These are phyloP conservation scores for Megalops atlanticus DNA, from an alignment of 2,113 vertebrate genomes.

Conservation along the genomic window DNA sequence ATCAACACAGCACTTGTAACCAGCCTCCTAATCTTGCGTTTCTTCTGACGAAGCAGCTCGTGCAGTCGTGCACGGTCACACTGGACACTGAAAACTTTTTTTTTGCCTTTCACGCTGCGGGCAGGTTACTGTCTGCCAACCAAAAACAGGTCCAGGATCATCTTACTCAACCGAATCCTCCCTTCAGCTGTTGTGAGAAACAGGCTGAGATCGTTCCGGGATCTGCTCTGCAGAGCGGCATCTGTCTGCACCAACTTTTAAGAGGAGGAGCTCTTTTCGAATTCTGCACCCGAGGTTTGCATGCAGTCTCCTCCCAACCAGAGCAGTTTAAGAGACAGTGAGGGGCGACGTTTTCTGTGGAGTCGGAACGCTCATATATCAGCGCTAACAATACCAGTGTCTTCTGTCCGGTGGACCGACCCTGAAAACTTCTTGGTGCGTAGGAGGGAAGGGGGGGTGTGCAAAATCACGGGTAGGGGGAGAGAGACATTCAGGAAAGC, in stretches of 20 bases:
- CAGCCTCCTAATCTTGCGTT: too few species aligned
- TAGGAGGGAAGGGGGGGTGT: background rate
- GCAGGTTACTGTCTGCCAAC: background rate
- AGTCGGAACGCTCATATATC: background rate
- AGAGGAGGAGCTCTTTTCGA: slow-evolving; percentile 48
- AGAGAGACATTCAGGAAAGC: background rate
- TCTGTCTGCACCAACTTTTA: background rate
- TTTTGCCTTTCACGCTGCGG: too few species aligned
- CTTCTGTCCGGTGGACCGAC: background rate
- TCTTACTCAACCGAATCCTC: background rate
- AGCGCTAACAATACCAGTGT: background rate
- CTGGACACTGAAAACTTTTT: background rate
- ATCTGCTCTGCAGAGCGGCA: background rate
- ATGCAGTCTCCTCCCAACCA: slow-evolving; percentile 48
- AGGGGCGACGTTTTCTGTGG: background rate
- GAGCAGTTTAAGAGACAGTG: background rate
- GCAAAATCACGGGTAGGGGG: background rate
- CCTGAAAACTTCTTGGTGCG: slow-evolving; percentile 6
- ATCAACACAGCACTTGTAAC: too few species aligned
- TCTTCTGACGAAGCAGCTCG: too few species aligned
- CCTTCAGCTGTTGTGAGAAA: background rate
- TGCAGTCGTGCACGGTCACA: background rate
- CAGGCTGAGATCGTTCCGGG: background rate
- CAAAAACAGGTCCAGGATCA: background rate
- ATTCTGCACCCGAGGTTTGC: background rate